A percentile compares a stretch with the other conserved stretches of the same genome.
These are phyloP conservation scores for Tetragonula carbonaria DNA, from an alignment of 2,888 invertebrate genomes.

Conservation along the genomic window DNA sequence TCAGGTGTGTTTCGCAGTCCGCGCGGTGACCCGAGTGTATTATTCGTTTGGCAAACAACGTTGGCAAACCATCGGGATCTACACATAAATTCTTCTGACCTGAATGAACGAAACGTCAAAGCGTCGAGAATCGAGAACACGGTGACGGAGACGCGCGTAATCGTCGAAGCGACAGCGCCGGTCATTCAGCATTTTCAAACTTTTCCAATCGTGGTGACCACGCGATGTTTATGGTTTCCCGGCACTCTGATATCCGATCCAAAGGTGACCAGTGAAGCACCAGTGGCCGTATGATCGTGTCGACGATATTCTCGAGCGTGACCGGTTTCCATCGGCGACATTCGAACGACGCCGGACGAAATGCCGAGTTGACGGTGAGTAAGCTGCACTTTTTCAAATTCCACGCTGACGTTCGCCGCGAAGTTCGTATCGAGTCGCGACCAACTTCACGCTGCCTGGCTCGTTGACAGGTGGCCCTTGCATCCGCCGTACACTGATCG, in stretches of 20 bases:
- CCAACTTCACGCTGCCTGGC: constrained; percentile 15
- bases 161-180: neutral
- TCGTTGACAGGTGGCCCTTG: constrained; percentile 18
- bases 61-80: neutral
- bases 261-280: constrained; percentile 51
- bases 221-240: constrained; percentile 48
- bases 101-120: neutral
- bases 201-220: neutral
- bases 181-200: too few relatives aligned
- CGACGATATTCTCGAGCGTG: constrained; percentile 71
- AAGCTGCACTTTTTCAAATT: constrained; percentile 35
- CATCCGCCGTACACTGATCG: neutral
- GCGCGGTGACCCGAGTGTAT: neutral
- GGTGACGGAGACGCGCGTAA: neutral
- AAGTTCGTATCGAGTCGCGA: neutral
- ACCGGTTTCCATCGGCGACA: constrained; percentile 71
- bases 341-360: constrained; percentile 64
- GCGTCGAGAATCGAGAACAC: neutral
- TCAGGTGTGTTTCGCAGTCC: constrained; percentile 65
- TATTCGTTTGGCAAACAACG: neutral
- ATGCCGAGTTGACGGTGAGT: constrained; percentile 68
- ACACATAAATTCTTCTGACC: too few relatives aligned
- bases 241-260: constrained; percentile 22
- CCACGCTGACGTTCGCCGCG: neutral
- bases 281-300: constrained; percentile 68